Base-by-base conservation (phyloP, 2,797 vertebrate species). In the Xyrichtys novacula region DNA sequence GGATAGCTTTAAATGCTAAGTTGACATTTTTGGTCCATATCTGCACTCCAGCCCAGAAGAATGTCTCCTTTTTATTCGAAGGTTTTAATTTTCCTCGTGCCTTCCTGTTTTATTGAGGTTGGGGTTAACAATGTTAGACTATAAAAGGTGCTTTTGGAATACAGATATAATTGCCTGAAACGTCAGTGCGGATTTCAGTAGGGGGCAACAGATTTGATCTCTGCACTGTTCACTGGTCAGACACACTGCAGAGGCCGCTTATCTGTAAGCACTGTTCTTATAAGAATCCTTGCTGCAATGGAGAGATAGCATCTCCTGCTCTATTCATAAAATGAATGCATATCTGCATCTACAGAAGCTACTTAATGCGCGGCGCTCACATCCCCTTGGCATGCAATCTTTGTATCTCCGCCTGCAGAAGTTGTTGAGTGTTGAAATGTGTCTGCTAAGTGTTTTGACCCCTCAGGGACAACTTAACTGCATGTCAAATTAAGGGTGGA, bases 1-100 rank as follows among this genome's bases (percentile, higher is more conserved):
- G 76, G 66, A 68, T 84, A 75, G 68, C 76, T 87, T 86, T 86
- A 88, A 89, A 84, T 85, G 90, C 90, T 76, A 85, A 78, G 72
- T 81, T 89, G 84, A 89, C 90, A 90, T 90, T 90, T 90, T 88
- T 83, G 78, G 72, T 78, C 69, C 69, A 75, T 76, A 77, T 81
- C 74, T 71, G 67, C 64, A 69, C 78, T 74, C 56, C 15, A 52
- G 75, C 38, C 3, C 16, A 65, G 54, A 80, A 67, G 58, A 78
- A 53, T 12, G 36, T 66, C 46, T 62, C 29, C 23, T 32, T 82
- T 63, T 43, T 39, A 59, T 64, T 69, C 16, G 6, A 14, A 32
- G 31, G 47, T 15, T 23, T 69, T 58, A 25, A 47, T 46, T 53
- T 66, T 57, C 28, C 25, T 48, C 4, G 2, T 31, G 50, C 57